Base-by-base conservation (phyloP, 2,888 invertebrate species). In the Fragum sueziense region DNA sequence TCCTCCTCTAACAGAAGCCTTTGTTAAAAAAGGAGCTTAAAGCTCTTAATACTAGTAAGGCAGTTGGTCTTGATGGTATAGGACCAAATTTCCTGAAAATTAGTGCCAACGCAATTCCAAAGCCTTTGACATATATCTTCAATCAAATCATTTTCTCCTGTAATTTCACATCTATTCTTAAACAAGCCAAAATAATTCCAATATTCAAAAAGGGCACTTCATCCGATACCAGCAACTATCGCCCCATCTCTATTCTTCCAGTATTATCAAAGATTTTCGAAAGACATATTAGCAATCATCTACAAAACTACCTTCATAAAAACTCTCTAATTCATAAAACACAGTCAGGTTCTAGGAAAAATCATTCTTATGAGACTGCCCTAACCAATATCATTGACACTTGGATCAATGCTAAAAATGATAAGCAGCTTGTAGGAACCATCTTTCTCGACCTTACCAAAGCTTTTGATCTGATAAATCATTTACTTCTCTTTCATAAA, bases 131-230 rank as follows among this genome's bases (percentile, higher is more conserved):
- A 62, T 33, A 31, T 7, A 62, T 62, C 2, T 62, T 62, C n/a
- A 31, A 62, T 33, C 27, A 33, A 29, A 33, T 31, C 27, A 62
- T 62, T n/a, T 37, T 7, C 27, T 4, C 20, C 0, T 31, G 29
- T 52, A 47, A 4, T 20, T 47, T 47, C n/a, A 2, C 47, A 14
- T 47, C 47, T 20, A 47, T 47, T 47, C 25, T 57, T 33, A 70
- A 70, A 57, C 25, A 57, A 34, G 70, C 70, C 3, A 57, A 57
- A 22, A 37, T 70, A 7, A 70, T 57, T 34, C 57, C 70, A 59
- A 33, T 70, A n/a, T 33, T 37, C 22, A 65, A 34, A 22, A 65
- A 65, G 37, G 65, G 25, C 4, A 33, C 33, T 7, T n/a, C 17
- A 34, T 65, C 22, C 31, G 31, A 70, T 33, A 33, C 51, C 27